Conservation (phyloP, 92 coral and sea anemone species). For the Pocillopora grandis region DNA sequence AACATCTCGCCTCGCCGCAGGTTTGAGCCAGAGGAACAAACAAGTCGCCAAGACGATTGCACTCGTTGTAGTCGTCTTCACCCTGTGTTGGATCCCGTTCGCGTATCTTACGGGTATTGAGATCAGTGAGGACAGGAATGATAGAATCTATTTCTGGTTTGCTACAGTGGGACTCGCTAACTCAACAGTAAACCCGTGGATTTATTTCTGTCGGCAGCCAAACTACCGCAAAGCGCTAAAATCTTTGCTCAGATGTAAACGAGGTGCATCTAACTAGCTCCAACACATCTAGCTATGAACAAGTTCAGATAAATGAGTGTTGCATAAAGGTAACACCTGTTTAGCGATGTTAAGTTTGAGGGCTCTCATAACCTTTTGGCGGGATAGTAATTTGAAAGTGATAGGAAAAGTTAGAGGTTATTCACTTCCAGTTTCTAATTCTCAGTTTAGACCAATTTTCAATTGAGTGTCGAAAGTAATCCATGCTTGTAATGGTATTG, state of each 20-base stretch:
- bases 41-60: conserved; percentile 6
- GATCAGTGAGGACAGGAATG: neutral
- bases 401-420: too few relatives aligned
- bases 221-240: neutral
- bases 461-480: too few relatives aligned
- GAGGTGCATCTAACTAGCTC: neutral
- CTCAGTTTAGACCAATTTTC: too few relatives aligned
- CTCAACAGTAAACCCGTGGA: neutral
- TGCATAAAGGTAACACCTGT: neutral
- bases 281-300: neutral
- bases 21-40: neutral
- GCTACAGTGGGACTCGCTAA: neutral
- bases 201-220: conserved; percentile 3
- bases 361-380: too few relatives aligned
- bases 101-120: too few relatives aligned
- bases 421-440: too few relatives aligned
- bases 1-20: too few relatives aligned
- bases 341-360: too few relatives aligned
- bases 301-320: neutral
- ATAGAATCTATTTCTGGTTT: neutral
- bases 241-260: neutral
- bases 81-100: neutral
- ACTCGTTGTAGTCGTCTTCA: neutral
- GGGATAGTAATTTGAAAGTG: too few relatives aligned
- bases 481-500: too few relatives aligned